Percentiles rank a stretch among this genome's conserved stretches.
These are phyloP conservation scores for Luperina testacea DNA, from an alignment of 2,888 invertebrate species.

Conservation along the genomic window DNA sequence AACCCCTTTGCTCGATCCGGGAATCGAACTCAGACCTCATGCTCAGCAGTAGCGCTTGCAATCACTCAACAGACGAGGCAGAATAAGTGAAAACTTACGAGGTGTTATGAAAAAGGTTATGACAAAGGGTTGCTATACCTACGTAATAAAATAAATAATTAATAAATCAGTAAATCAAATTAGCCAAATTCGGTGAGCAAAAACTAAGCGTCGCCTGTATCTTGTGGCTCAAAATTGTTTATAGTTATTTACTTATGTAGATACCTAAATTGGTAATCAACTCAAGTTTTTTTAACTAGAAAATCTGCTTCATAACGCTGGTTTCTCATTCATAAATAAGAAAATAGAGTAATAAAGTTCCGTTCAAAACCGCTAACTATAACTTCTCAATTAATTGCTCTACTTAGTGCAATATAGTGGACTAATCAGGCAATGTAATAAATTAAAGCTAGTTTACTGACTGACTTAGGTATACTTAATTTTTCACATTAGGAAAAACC, in stretches of 20 bases:
- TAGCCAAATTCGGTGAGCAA: no score
- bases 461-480: slow-evolving; percentile 4
- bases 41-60: neutral
- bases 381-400: slow-evolving; percentile 14
- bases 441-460: slow-evolving; percentile 10
- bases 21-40: neutral
- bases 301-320: no score
- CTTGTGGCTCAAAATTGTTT: neutral
- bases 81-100: neutral
- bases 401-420: neutral
- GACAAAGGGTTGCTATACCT: neutral
- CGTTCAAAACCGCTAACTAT: neutral
- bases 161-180: no score
- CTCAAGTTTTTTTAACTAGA: neutral
- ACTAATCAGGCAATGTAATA: slow-evolving; percentile 8
- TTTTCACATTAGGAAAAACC: slow-evolving; percentile 16
- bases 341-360: no score
- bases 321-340: no score
- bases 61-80: neutral
- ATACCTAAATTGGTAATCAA: neutral
- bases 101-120: neutral
- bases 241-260: neutral
- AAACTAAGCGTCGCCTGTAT: no score
- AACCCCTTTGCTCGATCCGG: no score
- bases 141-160: neutral